These are phyloP conservation scores for Xiphydria camelus DNA, from an alignment of 2,888 invertebrate genomes.

Conservation along the genomic window DNA sequence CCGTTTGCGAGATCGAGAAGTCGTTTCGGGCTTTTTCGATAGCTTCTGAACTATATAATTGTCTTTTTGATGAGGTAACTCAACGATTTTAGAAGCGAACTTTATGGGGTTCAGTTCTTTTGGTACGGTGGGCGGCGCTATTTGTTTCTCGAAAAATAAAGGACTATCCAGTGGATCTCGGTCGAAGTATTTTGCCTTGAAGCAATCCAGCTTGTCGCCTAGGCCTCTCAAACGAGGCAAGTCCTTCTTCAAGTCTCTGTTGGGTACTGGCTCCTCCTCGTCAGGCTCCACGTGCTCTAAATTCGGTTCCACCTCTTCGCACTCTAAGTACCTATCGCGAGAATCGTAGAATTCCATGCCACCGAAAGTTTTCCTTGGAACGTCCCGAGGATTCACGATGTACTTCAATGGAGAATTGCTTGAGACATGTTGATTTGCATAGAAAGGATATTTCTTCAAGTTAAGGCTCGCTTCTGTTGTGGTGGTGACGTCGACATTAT, in stretches of 20 bases:
- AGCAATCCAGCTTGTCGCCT: conserved; percentile 75
- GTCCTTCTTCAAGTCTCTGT: conserved; percentile 37
- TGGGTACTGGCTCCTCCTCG: conserved; percentile 35
- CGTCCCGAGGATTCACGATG: conserved; percentile 65
- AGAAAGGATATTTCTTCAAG: conserved; percentile 69
- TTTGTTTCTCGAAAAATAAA: conserved; percentile 61
- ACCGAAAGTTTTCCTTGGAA: conserved; percentile 68
- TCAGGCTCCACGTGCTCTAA: conserved; percentile 44
- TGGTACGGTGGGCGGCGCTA: conserved; percentile 41
- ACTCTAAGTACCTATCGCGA: conserved; percentile 53
- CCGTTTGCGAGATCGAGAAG: conserved; percentile 2
- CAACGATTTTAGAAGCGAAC: conserved; percentile 38
- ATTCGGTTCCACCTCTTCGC: conserved; percentile 51
- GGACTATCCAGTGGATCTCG: conserved; percentile 76
- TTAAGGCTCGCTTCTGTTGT: conserved; percentile 26
- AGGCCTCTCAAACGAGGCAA: conserved; percentile 64
- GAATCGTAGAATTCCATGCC: conserved; percentile 75
- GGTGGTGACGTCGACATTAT: conserved; percentile 25
- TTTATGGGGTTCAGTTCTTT: conserved; percentile 33
- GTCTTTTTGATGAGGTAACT: conserved; percentile 32
- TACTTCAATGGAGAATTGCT: conserved; percentile 69
- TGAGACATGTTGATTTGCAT: conserved; percentile 58
- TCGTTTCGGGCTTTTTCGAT: conserved; percentile 44
- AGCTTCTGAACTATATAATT: conserved; percentile 31
- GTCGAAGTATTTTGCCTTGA: conserved; percentile 75